These are phyloP conservation scores for Poecile montanus DNA, from an alignment of 2,797 vertebrate species.

Conservation along the genomic window DNA sequence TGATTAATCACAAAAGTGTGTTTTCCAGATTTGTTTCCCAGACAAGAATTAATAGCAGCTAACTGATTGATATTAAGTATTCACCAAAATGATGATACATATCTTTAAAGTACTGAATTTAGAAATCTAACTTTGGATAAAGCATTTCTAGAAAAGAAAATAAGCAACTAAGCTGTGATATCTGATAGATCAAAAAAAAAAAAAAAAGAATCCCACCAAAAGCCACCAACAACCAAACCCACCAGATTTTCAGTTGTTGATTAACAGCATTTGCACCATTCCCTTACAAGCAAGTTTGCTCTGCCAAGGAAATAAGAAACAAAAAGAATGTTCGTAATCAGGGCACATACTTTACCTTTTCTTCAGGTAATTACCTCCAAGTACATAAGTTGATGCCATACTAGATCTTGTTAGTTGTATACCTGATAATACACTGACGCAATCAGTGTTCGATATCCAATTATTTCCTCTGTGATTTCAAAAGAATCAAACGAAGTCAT, in stretches of 20 bases:
- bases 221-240: fast-evolving
- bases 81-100: not conserved
- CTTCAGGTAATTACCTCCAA: not conserved
- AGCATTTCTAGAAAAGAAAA: not conserved
- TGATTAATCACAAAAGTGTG: not conserved
- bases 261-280: not conserved
- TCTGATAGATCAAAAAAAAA: not conserved
- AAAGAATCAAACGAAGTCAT: not conserved
- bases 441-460: fast-evolving
- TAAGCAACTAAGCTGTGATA: not conserved
- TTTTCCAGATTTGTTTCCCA: not conserved
- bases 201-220: not conserved
- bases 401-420: not conserved
- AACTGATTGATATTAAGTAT: not conserved
- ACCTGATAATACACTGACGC: not conserved
- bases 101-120: not conserved
- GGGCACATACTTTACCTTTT: not conserved
- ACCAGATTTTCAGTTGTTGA: not conserved
- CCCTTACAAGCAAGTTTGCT: not conserved
- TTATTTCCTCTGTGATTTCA: fast-evolving
- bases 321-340: not conserved
- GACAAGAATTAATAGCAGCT: not conserved
- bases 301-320: not conserved
- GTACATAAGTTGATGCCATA: not conserved
- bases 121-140: not conserved